Evolutionary conservation across 2,113 vertebrate species (phyloP).

Genomic region (Mesitornis unicolor): DNA sequence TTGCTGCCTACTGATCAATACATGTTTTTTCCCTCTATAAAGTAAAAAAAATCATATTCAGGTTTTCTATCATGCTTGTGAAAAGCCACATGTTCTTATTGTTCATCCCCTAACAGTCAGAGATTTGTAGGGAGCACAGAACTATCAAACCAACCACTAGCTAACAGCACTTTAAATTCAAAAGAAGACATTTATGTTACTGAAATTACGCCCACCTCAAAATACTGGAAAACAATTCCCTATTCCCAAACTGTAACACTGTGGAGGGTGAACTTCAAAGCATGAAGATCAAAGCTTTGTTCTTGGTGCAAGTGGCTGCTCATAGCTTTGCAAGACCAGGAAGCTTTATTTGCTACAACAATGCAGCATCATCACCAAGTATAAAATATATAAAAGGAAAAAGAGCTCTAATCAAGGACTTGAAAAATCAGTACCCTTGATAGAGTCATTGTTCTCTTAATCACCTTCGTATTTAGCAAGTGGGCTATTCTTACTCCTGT

Average conservation of each 20-base stretch:
- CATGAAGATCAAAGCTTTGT: not conserved
- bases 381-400: not conserved
- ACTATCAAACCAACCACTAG: not conserved
- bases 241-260: not conserved
- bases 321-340: not conserved
- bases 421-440: not conserved
- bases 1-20: not conserved
- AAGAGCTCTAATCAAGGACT: not conserved
- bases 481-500: not conserved
- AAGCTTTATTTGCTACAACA: slow-evolving; percentile 2
- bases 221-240: not conserved
- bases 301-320: not conserved
- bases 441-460: not conserved
- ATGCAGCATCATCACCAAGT: not conserved
- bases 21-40: not conserved
- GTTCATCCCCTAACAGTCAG: not conserved
- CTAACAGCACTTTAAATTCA: not conserved
- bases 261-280: not conserved
- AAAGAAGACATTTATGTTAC: not conserved
- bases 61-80: not conserved
- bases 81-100: not conserved
- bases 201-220: not conserved
- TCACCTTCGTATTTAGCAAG: not conserved
- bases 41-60: not conserved
- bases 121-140: not conserved